Base-by-base conservation (phyloP, 1,140 invertebrate species). In the Euborellia annulipes region DNA sequence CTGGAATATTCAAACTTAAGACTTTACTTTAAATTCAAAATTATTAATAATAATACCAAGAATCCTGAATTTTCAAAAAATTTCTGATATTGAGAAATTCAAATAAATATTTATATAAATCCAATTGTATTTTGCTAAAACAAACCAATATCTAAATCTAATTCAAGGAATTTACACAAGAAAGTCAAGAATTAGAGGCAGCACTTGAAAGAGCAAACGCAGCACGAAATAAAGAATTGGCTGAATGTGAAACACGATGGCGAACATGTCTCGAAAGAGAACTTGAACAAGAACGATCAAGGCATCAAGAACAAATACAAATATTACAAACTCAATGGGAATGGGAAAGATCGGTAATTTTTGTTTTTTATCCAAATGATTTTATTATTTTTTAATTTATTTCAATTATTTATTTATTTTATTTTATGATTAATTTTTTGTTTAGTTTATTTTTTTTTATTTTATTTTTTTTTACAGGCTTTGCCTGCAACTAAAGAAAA, bases 251-350 rank as follows among this genome's bases (percentile, higher is more conserved):
- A 27, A 47, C 21, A 6, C 30, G 34, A 22, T 47, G 46, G 39
- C 20, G 19, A 3, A 20, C 9, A 23, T 47, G 50, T 21, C 48
- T 58, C 17, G 50, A 59, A 37, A 52, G 56, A 36, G 43, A 43
- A 14, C 39, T 62, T 7, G 37, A 50, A n/a, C 46, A 58, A 4
- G 52, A 54, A 41, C 57, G 58, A 50, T 49, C 43, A 8, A 60
- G 64, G 42, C 65, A 73, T 34, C 61, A 66, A 47, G 61, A 71
- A 46, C 67, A 72, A 51, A 54, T 73, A 16, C 59, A 59, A 41
- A 65, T 64, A 37, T 54, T 73, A 11, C 67, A 62, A 7, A 62
- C 63, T 20, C 69, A 75, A 48, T 75, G 72, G 72, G 62, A 67
- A 45, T 61, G 60, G 34, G 71, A 74, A 52, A 62, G 67, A 56